Conservation (phyloP, 2,113 vertebrate genomes). For the Prinia subflava region DNA sequence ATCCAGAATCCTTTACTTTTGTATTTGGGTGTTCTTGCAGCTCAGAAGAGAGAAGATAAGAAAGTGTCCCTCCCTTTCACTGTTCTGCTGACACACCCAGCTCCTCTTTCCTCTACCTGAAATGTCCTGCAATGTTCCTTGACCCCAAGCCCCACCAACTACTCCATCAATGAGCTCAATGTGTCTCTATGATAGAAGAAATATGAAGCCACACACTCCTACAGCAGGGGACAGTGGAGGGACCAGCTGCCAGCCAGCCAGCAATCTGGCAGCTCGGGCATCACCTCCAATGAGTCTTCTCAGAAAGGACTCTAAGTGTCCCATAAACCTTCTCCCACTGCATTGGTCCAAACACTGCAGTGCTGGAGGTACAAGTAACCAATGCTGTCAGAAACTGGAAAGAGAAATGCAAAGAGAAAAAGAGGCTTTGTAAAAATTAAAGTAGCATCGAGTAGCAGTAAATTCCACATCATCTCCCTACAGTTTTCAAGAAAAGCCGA, state of each 20-base stretch:
- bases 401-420: neutral
- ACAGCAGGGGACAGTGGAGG: neutral
- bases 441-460: neutral
- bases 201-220: neutral
- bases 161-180: neutral
- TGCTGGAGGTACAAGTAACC: neutral
- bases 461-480: neutral
- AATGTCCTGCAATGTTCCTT: neutral
- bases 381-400: neutral
- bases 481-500: neutral
- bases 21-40: neutral
- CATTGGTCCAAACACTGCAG: neutral
- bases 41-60: neutral
- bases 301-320: neutral
- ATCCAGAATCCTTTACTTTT: neutral
- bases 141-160: neutral
- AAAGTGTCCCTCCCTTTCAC: neutral
- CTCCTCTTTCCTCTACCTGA: neutral
- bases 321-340: neutral
- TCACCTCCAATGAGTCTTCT: neutral
- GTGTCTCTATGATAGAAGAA: neutral
- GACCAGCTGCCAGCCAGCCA: neutral
- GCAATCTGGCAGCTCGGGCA: fast-evolving
- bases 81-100: neutral
- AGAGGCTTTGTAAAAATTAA: neutral